These are phyloP conservation scores for Montipora foliosa DNA, from an alignment of 64 coral and sea anemone species.

Conservation along the genomic window DNA sequence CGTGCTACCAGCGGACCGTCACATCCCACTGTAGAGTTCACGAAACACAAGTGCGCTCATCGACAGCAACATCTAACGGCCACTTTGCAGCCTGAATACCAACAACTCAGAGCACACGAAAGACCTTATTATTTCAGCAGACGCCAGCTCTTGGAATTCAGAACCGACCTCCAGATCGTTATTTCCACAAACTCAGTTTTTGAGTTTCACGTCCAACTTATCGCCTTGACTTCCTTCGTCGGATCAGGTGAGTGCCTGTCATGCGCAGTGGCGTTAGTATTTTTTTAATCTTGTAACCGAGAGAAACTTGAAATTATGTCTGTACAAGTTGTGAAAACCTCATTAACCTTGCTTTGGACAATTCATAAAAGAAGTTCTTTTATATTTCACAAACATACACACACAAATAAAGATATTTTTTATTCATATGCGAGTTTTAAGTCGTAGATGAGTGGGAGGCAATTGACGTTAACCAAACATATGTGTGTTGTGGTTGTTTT, in stretches of 20 bases:
- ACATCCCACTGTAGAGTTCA: not conserved
- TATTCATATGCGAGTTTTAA: not conserved
- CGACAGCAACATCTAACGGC: no score
- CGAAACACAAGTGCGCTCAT: not conserved
- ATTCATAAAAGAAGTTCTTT: no score
- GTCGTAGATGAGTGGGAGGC: constrained; percentile 4
- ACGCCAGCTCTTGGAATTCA: not conserved
- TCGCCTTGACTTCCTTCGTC: not conserved
- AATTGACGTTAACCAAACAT: constrained; percentile 18
- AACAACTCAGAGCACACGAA: not conserved
- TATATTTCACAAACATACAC: no score
- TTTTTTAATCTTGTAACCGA: no score
- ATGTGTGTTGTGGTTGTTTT: constrained; percentile 1
- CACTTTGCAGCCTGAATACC: not conserved
- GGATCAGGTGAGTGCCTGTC: constrained; percentile 12
- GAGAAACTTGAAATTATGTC: no score
- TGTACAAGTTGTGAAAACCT: no score
- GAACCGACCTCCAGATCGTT: not conserved
- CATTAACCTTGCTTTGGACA: no score
- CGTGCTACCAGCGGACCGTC: constrained; percentile 21
- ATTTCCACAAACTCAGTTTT: not conserved
- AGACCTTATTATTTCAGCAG: not conserved
- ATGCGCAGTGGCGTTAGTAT: constrained; percentile 1
- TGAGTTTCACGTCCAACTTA: not conserved
- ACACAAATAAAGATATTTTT: not conserved